A percentile compares a stretch with the other conserved stretches of the same genome.
These are phyloP conservation scores for Grammomys dolichurus DNA, from an alignment of 2,113 vertebrate species.

Conservation along the genomic window DNA sequence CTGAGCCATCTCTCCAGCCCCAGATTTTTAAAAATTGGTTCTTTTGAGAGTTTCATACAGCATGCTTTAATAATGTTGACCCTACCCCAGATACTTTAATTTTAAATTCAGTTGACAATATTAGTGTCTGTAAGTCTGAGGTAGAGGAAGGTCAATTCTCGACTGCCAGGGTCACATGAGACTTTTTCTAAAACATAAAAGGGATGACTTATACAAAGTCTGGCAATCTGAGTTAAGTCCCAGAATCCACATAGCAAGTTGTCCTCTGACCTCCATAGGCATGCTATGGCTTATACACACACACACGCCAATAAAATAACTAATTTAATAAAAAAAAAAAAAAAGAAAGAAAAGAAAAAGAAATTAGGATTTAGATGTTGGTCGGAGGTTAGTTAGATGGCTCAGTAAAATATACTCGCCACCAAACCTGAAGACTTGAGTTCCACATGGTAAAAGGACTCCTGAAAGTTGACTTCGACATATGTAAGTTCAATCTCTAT, in stretches of 20 bases:
- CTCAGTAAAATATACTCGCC: neutral
- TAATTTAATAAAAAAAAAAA: neutral
- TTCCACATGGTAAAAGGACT: neutral
- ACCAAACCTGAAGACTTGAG: neutral
- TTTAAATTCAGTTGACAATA: slow-evolving; percentile 19
- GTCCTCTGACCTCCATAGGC: neutral
- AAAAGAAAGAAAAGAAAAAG: too few species aligned
- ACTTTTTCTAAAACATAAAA: neutral
- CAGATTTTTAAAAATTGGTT: neutral
- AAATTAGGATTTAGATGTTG: neutral
- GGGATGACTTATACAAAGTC: neutral
- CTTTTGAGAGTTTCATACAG: neutral
- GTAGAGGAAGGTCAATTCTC: neutral
- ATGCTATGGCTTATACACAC: neutral
- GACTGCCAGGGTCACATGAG: neutral
- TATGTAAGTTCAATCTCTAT: neutral
- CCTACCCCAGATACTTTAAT: neutral
- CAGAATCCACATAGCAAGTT: neutral
- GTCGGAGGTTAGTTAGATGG: neutral
- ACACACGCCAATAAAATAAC: neutral
- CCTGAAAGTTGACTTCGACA: neutral
- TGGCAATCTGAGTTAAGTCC: neutral
- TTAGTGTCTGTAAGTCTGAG: neutral
- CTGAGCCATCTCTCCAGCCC: neutral
- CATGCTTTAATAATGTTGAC: neutral